phyloP scores from a whole-genome alignment of 2,888 invertebrate genomes.

The Pachymerium ferrugineum region DNA sequence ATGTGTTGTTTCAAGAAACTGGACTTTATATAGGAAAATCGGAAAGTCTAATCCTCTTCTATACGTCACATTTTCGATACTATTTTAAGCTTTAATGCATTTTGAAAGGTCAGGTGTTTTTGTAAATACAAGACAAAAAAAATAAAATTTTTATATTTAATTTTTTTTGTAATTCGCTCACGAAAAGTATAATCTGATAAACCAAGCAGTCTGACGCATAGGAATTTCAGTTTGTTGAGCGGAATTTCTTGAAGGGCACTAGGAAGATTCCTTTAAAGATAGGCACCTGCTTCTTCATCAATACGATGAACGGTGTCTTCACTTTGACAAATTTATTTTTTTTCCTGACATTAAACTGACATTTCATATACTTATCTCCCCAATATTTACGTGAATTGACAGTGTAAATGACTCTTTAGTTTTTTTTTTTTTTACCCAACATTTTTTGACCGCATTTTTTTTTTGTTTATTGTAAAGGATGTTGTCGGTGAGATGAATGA shows the following conservation, averaged over 20 bases:
- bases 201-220: neutral
- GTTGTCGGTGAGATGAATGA: neutral
- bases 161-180: conserved; percentile 1
- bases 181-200: conserved; percentile 8
- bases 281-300: too few species aligned
- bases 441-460: too few species aligned
- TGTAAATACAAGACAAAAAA: neutral
- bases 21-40: too few species aligned
- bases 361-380: neutral
- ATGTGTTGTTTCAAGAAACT: too few species aligned
- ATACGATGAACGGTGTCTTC: too few species aligned
- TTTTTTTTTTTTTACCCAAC: neutral
- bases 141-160: neutral
- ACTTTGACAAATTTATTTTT: too few species aligned
- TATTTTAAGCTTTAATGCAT: neutral
- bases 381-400: neutral
- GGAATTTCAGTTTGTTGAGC: conserved; percentile 16
- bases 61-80: too few species aligned
- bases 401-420: neutral
- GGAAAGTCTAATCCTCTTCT: too few species aligned
- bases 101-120: neutral
- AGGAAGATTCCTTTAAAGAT: neutral
- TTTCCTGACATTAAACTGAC: neutral
- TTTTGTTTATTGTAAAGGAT: neutral
- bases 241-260: neutral